phyloP scores from a whole-genome alignment of 64 coral and sea anemone genomes.

The Catalaphyllia jardinei region DNA sequence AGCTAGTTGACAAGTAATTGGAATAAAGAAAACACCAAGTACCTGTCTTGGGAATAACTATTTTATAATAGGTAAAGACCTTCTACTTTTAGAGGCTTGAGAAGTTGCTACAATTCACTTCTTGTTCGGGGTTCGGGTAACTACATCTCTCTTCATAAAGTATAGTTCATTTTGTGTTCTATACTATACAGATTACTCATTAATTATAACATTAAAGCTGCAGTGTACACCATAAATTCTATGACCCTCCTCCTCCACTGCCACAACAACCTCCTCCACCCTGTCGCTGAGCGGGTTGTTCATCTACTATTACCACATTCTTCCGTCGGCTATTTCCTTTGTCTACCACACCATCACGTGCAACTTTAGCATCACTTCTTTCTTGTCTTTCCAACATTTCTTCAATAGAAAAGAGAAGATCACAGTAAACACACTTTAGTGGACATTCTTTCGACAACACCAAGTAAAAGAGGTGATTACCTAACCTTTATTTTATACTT shows the following conservation, averaged over 20 bases:
- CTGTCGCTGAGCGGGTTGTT: conserved; percentile 43
- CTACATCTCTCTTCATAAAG: neutral
- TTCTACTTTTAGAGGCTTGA: neutral
- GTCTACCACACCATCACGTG: conserved; percentile 45
- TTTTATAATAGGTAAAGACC: too few species aligned
- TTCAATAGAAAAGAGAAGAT: neutral
- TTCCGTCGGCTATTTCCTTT: conserved; percentile 49
- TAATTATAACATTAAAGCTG: conserved; percentile 3
- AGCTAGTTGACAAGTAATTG: too few species aligned
- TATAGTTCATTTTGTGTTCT: neutral
- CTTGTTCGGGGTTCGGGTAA: neutral
- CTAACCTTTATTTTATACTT: too few species aligned
- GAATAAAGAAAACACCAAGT: too few species aligned
- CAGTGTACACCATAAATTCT: conserved; percentile 11
- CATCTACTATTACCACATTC: conserved; percentile 87
- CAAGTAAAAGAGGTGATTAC: too few species aligned
- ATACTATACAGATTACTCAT: conserved; percentile 30
- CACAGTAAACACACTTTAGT: neutral
- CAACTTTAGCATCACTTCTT: conserved; percentile 53
- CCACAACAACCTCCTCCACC: conserved; percentile 72
- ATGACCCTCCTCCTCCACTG: conserved; percentile 42
- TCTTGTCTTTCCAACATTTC: conserved; percentile 88
- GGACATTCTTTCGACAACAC: neutral
- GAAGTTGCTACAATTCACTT: neutral
- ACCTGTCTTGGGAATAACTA: too few species aligned